A percentile compares a stretch with the other conserved stretches of the same genome.
These are phyloP conservation scores for Chionomys nivalis DNA, from an alignment of 2,113 vertebrate species.

Conservation along the genomic window DNA sequence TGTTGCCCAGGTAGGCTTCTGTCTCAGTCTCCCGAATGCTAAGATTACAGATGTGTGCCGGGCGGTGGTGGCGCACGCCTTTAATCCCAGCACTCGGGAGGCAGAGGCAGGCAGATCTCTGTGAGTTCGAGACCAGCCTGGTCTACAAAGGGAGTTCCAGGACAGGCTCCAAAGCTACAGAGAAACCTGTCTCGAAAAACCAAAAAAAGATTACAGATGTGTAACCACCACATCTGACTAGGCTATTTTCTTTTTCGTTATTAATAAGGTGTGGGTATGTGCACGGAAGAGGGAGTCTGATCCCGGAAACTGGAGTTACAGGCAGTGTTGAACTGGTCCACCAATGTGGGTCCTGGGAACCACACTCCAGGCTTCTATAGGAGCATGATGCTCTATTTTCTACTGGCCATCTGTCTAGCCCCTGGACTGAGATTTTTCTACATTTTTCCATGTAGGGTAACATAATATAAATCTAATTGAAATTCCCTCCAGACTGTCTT, in stretches of 20 bases:
- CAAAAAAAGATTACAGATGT: neutral
- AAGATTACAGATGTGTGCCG: neutral
- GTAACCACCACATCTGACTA: neutral
- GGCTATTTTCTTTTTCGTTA: neutral
- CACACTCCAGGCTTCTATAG: neutral
- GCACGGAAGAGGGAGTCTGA: neutral
- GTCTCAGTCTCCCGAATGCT: neutral
- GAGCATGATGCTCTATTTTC: neutral
- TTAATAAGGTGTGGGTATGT: neutral
- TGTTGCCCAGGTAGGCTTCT: neutral
- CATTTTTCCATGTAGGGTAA: neutral
- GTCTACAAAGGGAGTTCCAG: too few relatives aligned
- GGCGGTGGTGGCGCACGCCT: too few relatives aligned
- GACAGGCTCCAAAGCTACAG: too few relatives aligned
- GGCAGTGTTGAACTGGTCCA: too few relatives aligned
- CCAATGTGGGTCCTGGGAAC: neutral
- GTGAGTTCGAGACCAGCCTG: too few relatives aligned
- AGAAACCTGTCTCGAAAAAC: too few relatives aligned
- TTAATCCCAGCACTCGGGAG: too few relatives aligned
- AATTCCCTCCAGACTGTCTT: conserved; percentile 4
- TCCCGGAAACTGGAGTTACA: neutral
- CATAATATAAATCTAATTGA: neutral
- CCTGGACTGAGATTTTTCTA: neutral
- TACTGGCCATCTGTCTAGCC: neutral
- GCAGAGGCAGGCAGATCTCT: too few relatives aligned